phyloP scores from a whole-genome alignment of 2,797 vertebrate species.

The Kryptopterus vitreolus region DNA sequence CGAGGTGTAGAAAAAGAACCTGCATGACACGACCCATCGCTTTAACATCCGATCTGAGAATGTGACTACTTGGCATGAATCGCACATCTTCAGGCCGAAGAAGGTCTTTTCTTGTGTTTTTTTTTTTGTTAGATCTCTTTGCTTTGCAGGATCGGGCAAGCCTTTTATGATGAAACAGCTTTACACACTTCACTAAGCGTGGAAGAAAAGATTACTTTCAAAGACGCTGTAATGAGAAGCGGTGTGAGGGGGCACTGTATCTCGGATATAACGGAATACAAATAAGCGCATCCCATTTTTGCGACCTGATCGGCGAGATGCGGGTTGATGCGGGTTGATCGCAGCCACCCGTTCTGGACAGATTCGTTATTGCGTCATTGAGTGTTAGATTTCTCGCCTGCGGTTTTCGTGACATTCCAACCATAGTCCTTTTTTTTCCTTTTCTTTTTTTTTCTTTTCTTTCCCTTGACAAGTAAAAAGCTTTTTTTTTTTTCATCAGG shows the following conservation, averaged over 20 bases:
- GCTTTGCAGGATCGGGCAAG: conserved; percentile 53
- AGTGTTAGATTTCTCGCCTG: too few species aligned
- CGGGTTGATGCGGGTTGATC: conserved; percentile 37
- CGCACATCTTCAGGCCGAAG: conserved; percentile 59
- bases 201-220: conserved; percentile 56
- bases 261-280: conserved; percentile 56
- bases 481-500: too few species aligned
- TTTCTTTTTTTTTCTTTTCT: too few species aligned
- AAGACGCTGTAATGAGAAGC: conserved; percentile 34
- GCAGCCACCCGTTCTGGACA: conserved; percentile 42
- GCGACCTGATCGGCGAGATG: conserved; percentile 42
- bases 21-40: conserved; percentile 65
- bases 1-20: conserved; percentile 69
- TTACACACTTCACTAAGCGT: conserved; percentile 59
- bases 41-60: conserved; percentile 69
- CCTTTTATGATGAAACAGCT: conserved; percentile 60
- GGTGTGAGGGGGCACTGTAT: conserved; percentile 34
- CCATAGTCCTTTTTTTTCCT: background rate
- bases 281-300: conserved; percentile 47
- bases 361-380: background rate
- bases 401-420: too few species aligned
- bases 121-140: conserved; percentile 53
- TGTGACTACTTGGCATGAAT: conserved; percentile 66
- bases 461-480: too few species aligned
- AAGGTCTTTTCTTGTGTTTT: too few species aligned